These are phyloP conservation scores for Choreutis nemorana DNA, from an alignment of 2,888 invertebrate genomes.

Conservation along the genomic window DNA sequence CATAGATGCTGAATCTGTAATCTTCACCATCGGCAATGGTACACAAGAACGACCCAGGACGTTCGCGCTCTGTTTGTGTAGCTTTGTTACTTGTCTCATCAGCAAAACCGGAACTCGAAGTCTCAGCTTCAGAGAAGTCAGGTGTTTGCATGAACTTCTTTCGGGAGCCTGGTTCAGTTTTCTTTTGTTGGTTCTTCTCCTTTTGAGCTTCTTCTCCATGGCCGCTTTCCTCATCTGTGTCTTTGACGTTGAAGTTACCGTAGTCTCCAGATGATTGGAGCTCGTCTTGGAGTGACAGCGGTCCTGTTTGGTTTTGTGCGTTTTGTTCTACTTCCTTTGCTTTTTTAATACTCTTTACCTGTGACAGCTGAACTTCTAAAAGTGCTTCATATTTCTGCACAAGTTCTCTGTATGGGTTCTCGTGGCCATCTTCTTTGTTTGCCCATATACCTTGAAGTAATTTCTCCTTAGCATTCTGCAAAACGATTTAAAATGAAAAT, in stretches of 20 bases:
- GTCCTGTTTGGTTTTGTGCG: conserved; percentile 41
- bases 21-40: conserved; percentile 87
- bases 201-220: conserved; percentile 64
- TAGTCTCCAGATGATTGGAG: conserved; percentile 78
- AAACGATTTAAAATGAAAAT: conserved; percentile 11
- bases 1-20: conserved; percentile 86
- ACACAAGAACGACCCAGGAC: conserved; percentile 83
- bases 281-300: conserved; percentile 74
- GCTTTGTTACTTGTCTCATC: conserved; percentile 86
- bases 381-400: conserved; percentile 88
- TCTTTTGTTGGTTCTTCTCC: conserved; percentile 53
- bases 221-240: conserved; percentile 72
- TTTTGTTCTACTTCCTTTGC: conserved; percentile 37
- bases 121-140: conserved; percentile 87
- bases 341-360: conserved; percentile 61
- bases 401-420: conserved; percentile 79
- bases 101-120: conserved; percentile 83
- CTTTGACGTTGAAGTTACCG: conserved; percentile 69
- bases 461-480: conserved; percentile 60
- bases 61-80: conserved; percentile 81
- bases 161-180: conserved; percentile 39
- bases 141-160: conserved; percentile 76
- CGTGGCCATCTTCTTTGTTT: conserved; percentile 58
- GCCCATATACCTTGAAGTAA: conserved; percentile 61
- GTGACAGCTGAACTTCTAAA: conserved; percentile 76